Conservation (phyloP, 2,888 invertebrate genomes). For the Melangyna quadrimaculata region DNA sequence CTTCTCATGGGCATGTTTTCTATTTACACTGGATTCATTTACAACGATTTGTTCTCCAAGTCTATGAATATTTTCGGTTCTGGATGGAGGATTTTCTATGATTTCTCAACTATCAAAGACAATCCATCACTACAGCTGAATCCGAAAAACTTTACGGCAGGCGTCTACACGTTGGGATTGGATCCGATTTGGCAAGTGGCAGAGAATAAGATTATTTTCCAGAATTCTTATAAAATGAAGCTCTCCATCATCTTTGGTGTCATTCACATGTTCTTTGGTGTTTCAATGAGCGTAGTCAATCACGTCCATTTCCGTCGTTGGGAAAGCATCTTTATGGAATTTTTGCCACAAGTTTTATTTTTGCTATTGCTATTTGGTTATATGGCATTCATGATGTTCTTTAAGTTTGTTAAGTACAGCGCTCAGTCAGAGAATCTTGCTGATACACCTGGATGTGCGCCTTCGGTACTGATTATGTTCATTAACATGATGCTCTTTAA, state of each 20-base stretch:
- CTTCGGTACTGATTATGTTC: conserved; percentile 88
- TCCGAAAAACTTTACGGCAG: conserved; percentile 82
- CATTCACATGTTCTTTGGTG: conserved; percentile 96
- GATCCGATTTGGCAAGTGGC: conserved; percentile 88
- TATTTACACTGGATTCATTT: conserved; percentile 97
- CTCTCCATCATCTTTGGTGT: conserved; percentile 96
- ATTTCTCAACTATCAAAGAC: conserved; percentile 80
- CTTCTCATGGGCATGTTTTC: conserved; percentile 98
- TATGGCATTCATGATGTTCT: conserved; percentile 93
- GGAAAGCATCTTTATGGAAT: conserved; percentile 88
- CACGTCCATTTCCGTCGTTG: conserved; percentile 86
- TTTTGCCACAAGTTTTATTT: conserved; percentile 94
- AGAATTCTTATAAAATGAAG: conserved; percentile 98
- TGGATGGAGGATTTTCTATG: conserved; percentile 87
- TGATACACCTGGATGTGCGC: conserved; percentile 83
- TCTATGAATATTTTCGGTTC: conserved; percentile 95
- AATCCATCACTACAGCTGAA: conserved; percentile 83
- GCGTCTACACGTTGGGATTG: conserved; percentile 89
- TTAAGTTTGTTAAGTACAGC: conserved; percentile 91
- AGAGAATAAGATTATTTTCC: conserved; percentile 93
- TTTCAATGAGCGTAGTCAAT: conserved; percentile 89
- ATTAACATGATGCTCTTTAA: conserved; percentile 90
- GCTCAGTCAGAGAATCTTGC: conserved; percentile 79
- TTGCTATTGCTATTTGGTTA: conserved; percentile 92
- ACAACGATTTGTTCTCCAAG: conserved; percentile 97